Evolutionary conservation across 2,113 vertebrate genomes (phyloP), one percentile per base, ranked within the genome.

Genomic region (Erythrocercus mccallii): DNA sequence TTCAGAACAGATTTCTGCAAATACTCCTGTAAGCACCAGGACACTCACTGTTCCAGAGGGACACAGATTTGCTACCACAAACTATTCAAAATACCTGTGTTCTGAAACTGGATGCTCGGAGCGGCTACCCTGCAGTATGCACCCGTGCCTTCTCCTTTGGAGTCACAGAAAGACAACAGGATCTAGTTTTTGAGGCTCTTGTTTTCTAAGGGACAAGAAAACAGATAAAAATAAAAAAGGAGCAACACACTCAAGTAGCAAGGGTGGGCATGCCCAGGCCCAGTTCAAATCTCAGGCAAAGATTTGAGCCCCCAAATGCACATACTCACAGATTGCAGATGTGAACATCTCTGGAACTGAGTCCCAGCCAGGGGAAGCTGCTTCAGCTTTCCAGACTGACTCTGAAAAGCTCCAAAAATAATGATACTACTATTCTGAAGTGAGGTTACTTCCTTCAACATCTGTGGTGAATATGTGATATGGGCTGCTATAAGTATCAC

Each of bases 391-490:
- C 62, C 76, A 83, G 60, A 45, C 6, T 0, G 2, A 54, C 71
- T 68, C 53, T n/a, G 74, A 86, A 82, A 90, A 90, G 68, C 79
- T 83, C 68, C 45, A 70, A 86, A 93, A 92, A 51, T 50, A 91
- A 62, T 13, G 40, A 82, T 77, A 94, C 96, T 96, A 86, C 77
- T 90, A 88, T 95, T 97, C 90, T 97, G 95, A 96, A 96, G 86
- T 85, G 92, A 90, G 79, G 85, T 70, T 95, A 66, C 56, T 71
- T 92, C 88, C 90, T 88, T 74, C 88, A 73, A 95, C 93, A 96
- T 95, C 96, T 95, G 93, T 88, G 94, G 79, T 78, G 85, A 94
- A 92, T 94, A 95, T 88, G 85, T 65, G 88, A 93, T 83, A 74
- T 11, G 23, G 93, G 88, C 92, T 80, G 81, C 69, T 88, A 27